These are phyloP conservation scores for Drosophila demipolita DNA, from an alignment of 2,888 invertebrate species.

Conservation along the genomic window DNA sequence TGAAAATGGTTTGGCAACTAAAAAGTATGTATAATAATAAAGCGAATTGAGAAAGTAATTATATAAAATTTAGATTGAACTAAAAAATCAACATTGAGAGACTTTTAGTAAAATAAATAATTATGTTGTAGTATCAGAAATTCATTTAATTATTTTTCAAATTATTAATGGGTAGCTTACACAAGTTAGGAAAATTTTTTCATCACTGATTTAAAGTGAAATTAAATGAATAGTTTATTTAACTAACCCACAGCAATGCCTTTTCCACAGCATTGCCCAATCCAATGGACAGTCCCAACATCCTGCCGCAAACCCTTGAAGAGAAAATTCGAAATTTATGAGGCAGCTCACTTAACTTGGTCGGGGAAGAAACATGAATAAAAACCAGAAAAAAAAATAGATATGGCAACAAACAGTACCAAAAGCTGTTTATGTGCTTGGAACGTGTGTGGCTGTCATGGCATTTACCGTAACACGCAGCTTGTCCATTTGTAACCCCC, in stretches of 20 bases:
- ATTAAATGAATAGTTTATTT: conserved; percentile 35
- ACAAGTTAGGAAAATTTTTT: not conserved
- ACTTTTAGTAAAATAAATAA: not conserved
- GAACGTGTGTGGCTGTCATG: conserved; percentile 62
- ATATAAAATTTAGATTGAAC: not conserved
- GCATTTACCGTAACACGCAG: conserved; percentile 62
- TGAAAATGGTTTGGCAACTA: not conserved
- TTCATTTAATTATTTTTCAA: not conserved
- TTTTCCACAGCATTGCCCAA: conserved; percentile 18
- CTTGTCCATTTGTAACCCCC: conserved; percentile 58
- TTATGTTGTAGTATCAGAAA: not conserved
- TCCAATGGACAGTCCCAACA: not conserved
- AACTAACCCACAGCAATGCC: conserved; percentile 19
- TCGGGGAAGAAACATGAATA: conserved; percentile 20
- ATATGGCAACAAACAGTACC: conserved; percentile 41
- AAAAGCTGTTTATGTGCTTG: conserved; percentile 73
- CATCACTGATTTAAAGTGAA: conserved; percentile 9
- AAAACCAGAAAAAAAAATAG: conserved; percentile 11
- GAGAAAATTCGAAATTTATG: conserved; percentile 66
- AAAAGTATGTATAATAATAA: not conserved
- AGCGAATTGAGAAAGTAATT: not conserved
- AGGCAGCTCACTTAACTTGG: conserved; percentile 58
- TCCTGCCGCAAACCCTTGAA: conserved; percentile 17
- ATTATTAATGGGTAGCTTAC: conserved; percentile 16
- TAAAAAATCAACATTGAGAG: not conserved